Evolutionary conservation across 2,888 invertebrate genomes (phyloP).

Genomic region (Synanthedon tipuliformis): DNA sequence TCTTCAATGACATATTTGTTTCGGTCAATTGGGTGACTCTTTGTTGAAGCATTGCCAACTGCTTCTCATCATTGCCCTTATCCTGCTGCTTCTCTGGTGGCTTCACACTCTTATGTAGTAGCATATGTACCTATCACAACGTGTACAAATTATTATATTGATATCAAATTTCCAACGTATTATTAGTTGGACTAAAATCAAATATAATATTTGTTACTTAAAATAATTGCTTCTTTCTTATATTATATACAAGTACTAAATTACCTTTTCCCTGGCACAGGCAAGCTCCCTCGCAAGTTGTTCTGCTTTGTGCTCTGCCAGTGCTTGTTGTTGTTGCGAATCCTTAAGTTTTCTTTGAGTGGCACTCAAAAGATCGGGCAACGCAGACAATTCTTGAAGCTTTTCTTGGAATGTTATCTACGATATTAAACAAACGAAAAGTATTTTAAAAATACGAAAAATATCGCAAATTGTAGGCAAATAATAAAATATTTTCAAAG

Average conservation of each 20-base stretch:
- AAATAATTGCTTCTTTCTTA: neutral
- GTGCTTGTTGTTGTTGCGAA: constrained; percentile 74
- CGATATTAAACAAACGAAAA: neutral
- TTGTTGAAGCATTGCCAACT: constrained; percentile 49
- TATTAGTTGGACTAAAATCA: neutral
- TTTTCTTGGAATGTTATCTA: constrained; percentile 77
- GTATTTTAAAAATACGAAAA: neutral
- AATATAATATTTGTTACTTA: too few relatives aligned
- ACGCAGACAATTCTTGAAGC: constrained; percentile 75
- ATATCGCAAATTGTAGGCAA: neutral
- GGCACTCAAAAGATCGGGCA: constrained; percentile 76
- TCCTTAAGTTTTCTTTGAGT: constrained; percentile 77
- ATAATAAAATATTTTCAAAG: neutral
- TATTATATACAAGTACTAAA: too few relatives aligned
- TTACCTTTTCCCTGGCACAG: constrained; percentile 71
- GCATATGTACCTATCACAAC: constrained; percentile 36
- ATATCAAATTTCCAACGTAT: neutral
- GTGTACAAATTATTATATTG: too few relatives aligned
- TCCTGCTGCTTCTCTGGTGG: constrained; percentile 38
- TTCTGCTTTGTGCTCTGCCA: constrained; percentile 76
- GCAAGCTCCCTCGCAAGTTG: constrained; percentile 75
- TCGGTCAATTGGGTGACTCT: constrained; percentile 62
- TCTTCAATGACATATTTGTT: constrained; percentile 56
- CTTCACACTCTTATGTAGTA: constrained; percentile 42
- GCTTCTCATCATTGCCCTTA: constrained; percentile 55